Conservation (phyloP, 2,113 vertebrate species). For the Bubo blakistoni region DNA sequence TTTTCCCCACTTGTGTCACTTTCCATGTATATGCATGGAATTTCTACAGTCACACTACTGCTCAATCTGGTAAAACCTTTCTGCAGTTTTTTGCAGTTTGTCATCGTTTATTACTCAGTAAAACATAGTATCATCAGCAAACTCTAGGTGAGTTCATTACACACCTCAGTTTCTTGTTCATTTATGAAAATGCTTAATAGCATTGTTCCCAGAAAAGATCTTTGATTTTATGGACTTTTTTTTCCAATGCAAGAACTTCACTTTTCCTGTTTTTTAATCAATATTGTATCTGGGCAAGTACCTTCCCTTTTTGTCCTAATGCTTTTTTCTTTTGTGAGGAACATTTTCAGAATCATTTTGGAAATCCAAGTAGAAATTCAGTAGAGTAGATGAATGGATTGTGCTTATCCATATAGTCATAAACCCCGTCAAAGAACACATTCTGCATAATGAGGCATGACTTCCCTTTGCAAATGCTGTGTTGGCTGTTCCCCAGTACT, state of each 20-base stretch:
- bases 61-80: not conserved
- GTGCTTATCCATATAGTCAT: not conserved
- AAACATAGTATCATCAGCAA: not conserved
- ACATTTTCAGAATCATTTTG: not conserved
- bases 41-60: not conserved
- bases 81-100: not conserved
- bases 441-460: not conserved
- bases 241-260: not conserved
- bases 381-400: not conserved
- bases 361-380: not conserved
- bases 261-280: not conserved
- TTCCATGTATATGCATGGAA: not conserved
- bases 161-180: not conserved
- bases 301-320: not conserved
- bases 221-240: not conserved
- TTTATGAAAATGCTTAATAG: not conserved
- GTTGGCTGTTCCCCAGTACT: not conserved
- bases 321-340: not conserved
- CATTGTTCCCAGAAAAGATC: not conserved
- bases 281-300: not conserved
- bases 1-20: not conserved
- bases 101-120: not conserved
- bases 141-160: not conserved
- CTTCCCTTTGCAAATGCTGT: not conserved
- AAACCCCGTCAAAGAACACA: not conserved